Evolutionary conservation across 2,797 vertebrate genomes (phyloP), one percentile per base, ranked within the genome.

Genomic region (Ambastaia sidthimunki): DNA sequence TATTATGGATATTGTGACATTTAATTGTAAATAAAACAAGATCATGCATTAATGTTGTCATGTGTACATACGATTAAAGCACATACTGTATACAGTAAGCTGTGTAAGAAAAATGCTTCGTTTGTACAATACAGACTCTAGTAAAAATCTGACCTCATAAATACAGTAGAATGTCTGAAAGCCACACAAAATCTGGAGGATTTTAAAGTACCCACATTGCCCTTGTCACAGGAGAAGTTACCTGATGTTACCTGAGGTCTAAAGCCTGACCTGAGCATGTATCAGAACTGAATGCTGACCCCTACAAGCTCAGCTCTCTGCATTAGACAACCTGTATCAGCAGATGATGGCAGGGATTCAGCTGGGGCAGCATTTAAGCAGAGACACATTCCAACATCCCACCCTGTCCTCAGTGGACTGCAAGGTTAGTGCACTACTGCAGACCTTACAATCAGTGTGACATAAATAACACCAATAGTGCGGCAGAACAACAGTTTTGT

Each of bases 271-370:
- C 84, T 5, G 70, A 79, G 21, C 69, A 62, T 79, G 54, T 77
- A 81, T 87, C 71, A 62, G 48, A 60, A 50, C 25, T 52, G 44
- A 62, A 76, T 55, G 44, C 66, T 66, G 80, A 75, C 74, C 78
- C 34, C 50, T 63, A 70, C 57, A 47, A 65, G 25, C 62, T 48
- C 71, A 72, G 84, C 82, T 78, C 80, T 85, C 78, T 84, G 82
- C 85, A 85, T 86, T 82, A 84, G 72, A 57, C 2, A 71, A 63
- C 82, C 69, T 71, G 34, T 78, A 80, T 81, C 80, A 83, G 78
- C 67, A 75, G 79, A 71, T 75, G 83, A 48, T 28, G 47, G 78
- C 55, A 70, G 78, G 85, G 80, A 82, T 81, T 85, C 75, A 31
- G 74, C 76, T 74, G 70, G 67, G 79, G 66, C 44, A 65, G 82